Conservation (phyloP, 2,797 vertebrate genomes). For the Sphenopsis melanotis region DNA sequence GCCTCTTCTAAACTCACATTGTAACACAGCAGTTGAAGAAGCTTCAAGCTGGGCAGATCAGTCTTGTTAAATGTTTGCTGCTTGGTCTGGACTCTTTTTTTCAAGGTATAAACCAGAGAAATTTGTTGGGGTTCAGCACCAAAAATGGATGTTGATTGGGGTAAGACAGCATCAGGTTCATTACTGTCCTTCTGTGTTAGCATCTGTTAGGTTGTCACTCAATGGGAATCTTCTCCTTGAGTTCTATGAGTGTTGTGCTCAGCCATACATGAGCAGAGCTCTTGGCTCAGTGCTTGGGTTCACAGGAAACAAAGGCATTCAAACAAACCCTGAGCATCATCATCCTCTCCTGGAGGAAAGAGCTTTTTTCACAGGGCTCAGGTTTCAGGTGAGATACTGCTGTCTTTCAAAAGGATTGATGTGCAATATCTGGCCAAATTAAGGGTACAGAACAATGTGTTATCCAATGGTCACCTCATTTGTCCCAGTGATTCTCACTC, state of each 20-base stretch:
- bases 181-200: neutral
- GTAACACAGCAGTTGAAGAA: neutral
- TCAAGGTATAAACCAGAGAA: neutral
- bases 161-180: neutral
- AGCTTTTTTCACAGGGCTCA: neutral
- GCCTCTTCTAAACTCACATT: fast-evolving
- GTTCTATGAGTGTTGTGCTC: fast-evolving
- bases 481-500: neutral
- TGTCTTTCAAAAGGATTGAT: neutral
- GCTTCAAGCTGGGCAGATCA: neutral
- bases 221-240: neutral
- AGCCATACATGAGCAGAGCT: fast-evolving
- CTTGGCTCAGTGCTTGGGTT: neutral
- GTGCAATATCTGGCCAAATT: neutral
- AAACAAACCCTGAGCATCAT: neutral
- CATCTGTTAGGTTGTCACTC: neutral
- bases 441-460: neutral
- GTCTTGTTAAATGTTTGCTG: neutral
- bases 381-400: neutral
- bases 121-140: neutral
- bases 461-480: neutral
- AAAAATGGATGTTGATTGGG: neutral
- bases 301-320: neutral
- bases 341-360: neutral
- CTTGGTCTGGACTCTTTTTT: neutral